Evolutionary conservation across 2,888 invertebrate species (phyloP), one percentile per base, ranked within the genome.

Genomic region (Eilema caniola): DNA sequence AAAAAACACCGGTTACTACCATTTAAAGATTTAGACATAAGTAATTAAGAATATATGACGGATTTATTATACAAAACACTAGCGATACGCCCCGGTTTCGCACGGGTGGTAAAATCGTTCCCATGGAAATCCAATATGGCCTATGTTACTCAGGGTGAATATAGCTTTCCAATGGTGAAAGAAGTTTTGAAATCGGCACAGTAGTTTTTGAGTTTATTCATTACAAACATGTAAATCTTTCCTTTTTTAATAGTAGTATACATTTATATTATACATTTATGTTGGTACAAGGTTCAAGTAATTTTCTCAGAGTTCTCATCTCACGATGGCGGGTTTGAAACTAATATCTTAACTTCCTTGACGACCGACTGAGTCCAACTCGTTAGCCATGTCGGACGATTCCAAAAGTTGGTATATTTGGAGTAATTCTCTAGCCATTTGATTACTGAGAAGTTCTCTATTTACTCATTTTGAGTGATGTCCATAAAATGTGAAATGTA

Each of bases 331-430:
- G 7, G 31, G 25, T 69, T 63, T 41, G 28, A 31, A 69, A 59
- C 41, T 59, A 59, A 24, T 72, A 71, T 65, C 67, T 65, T 66
- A 5, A 70, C 69, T 80, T 68, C 73, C 69, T 73, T 73, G 63
- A 47, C 63, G 59, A 64, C 25, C 37, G 24, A 41, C 16, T 1
- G 41, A 41, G 67, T 33, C 23, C 16, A 60, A 67, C 53, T 67
- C n/a, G 60, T 67, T 67, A 47, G 41, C 24, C 24, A 23, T 33
- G 24, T 56, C 7, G 14, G 10, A 23, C 16, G 24, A 62, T 62
- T 57, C 31, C n/a, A 3, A n/a, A 53, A 53, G 31, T 62, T 62
- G 16, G 31, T 53, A 24, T 24, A 23, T 57, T 66, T 66, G 24
- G 37, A 25, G 59, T 41, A 60, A 31, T 65, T 47, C n/a, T 56